Evolutionary conservation across 1,140 invertebrate genomes (phyloP).

Genomic region (Drosophila neocordata): DNA sequence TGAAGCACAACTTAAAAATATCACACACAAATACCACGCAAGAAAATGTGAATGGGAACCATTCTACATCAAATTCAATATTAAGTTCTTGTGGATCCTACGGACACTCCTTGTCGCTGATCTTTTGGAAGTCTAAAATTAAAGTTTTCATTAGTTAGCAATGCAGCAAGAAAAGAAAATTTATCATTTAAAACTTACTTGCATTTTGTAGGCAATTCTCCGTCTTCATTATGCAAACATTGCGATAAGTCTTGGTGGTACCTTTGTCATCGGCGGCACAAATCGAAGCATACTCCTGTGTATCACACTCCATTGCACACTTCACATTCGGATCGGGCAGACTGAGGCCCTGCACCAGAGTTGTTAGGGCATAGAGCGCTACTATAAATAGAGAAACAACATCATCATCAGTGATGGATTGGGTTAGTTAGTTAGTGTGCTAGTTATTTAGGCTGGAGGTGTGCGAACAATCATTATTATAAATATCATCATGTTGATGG

Average conservation of each 20-base stretch:
- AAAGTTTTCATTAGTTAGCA: too few species aligned
- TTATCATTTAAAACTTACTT: conserved; percentile 59
- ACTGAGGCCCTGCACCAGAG: conserved; percentile 64
- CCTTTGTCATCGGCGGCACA: conserved; percentile 79
- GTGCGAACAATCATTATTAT: conserved; percentile 27
- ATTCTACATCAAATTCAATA: conserved; percentile 42
- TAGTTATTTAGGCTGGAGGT: conserved; percentile 56
- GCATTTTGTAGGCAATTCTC: conserved; percentile 77
- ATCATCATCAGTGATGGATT: conserved; percentile 10
- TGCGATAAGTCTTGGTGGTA: conserved; percentile 72
- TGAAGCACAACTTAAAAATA: conserved; percentile 81
- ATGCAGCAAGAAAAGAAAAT: background rate
- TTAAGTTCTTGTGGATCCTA: conserved; percentile 60
- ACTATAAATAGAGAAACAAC: conserved; percentile 65
- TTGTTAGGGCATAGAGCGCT: conserved; percentile 60
- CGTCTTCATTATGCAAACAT: conserved; percentile 78
- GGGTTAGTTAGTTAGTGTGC: conserved; percentile 1
- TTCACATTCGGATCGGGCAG: conserved; percentile 73
- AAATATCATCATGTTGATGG: conserved; percentile 22
- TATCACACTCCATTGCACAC: conserved; percentile 73
- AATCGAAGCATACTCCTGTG: conserved; percentile 53
- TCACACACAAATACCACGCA: conserved; percentile 81
- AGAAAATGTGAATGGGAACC: conserved; percentile 41
- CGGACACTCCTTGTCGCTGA: conserved; percentile 77
- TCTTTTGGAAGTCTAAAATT: conserved; percentile 79